A percentile compares a stretch with the other conserved stretches of the same genome.
Evolutionary conservation across 1,140 invertebrate species (phyloP).

Genomic region (Lucilia sericata): DNA sequence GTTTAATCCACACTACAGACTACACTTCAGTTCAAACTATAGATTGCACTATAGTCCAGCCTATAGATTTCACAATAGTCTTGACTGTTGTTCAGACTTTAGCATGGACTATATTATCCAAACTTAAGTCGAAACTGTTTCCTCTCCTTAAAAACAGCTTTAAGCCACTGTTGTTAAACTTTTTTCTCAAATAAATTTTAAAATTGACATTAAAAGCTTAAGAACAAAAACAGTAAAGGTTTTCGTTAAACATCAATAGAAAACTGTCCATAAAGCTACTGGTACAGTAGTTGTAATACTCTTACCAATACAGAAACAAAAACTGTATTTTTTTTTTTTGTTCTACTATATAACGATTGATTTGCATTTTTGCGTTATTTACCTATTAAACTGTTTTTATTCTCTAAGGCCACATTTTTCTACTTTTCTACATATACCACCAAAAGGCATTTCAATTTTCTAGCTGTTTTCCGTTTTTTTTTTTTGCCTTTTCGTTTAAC

Average conservation of each 20-base stretch:
- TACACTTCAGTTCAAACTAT: no score
- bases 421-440: neutral
- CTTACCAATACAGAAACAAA: neutral
- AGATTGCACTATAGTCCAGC: no score
- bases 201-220: no score
- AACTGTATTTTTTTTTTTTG: neutral
- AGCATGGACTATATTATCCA: no score
- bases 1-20: no score
- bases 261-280: neutral
- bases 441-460: neutral
- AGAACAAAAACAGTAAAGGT: neutral
- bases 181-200: no score
- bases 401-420: neutral
- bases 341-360: neutral
- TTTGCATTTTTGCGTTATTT: conserved; percentile 42
- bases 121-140: no score
- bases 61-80: no score
- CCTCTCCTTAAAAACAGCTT: no score
- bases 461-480: neutral
- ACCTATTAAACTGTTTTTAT: conserved; percentile 40
- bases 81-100: no score
- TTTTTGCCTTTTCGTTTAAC: neutral
- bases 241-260: conserved; percentile 20
- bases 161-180: no score
- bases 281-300: neutral